Percentiles rank a stretch among this genome's conserved stretches.
phyloP scores from a whole-genome alignment of 2,888 invertebrate species.

The Troilus luridus region DNA sequence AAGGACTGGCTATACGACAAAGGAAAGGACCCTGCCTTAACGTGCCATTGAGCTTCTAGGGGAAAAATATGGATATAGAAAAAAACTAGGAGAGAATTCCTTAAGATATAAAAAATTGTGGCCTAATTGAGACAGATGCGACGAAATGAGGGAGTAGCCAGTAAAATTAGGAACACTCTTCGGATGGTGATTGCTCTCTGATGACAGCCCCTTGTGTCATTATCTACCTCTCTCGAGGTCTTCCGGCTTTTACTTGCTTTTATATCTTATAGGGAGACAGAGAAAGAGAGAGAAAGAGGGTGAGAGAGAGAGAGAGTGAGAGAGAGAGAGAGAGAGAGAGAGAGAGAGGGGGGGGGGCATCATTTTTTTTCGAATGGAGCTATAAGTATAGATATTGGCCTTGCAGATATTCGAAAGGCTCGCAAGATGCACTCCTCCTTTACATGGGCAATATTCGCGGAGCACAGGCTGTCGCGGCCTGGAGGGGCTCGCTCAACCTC shows the following conservation, averaged over 20 bases:
- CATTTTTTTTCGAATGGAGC: too few relatives aligned
- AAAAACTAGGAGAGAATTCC: neutral
- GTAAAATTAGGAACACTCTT: neutral
- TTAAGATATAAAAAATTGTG: neutral
- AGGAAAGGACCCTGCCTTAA: neutral
- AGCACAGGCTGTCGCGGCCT: too few relatives aligned
- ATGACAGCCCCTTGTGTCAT: neutral
- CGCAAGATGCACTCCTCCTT: too few relatives aligned
- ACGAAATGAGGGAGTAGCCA: conserved; percentile 47
- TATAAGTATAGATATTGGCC: too few relatives aligned
- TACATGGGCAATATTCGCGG: too few relatives aligned
- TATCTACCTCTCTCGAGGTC: too few relatives aligned
- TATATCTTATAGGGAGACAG: too few relatives aligned
- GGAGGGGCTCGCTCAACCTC: too few relatives aligned
- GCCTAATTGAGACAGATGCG: neutral
- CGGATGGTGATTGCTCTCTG: neutral
- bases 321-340: conserved; percentile 31
- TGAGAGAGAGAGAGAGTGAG: neutral
- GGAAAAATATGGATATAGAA: neutral
- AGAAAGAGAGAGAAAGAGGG: too few relatives aligned
- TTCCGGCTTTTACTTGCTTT: too few relatives aligned
- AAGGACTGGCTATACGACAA: too few relatives aligned
- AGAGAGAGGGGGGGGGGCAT: neutral
- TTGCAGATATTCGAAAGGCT: too few relatives aligned
- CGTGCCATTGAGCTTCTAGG: neutral